Evolutionary conservation across 2,888 invertebrate genomes (phyloP), one percentile per base, ranked within the genome.

Genomic region (Microplitis deprimator): DNA sequence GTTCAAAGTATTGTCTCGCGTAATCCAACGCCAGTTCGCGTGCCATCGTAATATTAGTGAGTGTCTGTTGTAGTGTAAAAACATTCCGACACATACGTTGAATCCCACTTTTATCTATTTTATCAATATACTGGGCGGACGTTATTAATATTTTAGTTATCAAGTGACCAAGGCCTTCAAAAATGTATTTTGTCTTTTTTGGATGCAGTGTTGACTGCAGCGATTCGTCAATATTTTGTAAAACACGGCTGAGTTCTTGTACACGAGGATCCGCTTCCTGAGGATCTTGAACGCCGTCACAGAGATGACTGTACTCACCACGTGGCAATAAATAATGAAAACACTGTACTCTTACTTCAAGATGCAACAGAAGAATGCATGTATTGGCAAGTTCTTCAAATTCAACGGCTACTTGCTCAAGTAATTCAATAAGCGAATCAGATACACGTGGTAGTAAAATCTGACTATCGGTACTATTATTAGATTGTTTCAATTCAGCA

Each of bases 291-390:
- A 93, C 93, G 76, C 90, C 88, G 60, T 88, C 85, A 82, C 86
- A 85, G 16, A 87, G 79, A 80, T 91, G 83, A 79, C 82, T 85
- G 69, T 83, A 83, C 77, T 89, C 85, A 80, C 87, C 83, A 82
- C 87, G 83, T 4, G 94, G 93, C 77, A 93, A 92, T 81, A 98
- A 91, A 91, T 97, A 97, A 91, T 97, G 97, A 91, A 98, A 98
- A 90, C 98, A 98, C 89, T 98, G 97, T 65, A 98, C 97, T 77
- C 98, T 93, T 83, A 96, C 96, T 92, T 99, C 98, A 83, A 98
- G 92, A 91, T 98, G 98, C 74, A 98, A 91, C 78, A 98, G 94
- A 64, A 99, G 91, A 78, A 98, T 92, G 86, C 98, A 98, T 74
- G 96, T 97, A 87, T 97, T 96, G 0, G 97, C 95, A 75, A 98